Base-by-base conservation (phyloP, 1,140 invertebrate genomes). In the Drosophila equinoxialis region DNA sequence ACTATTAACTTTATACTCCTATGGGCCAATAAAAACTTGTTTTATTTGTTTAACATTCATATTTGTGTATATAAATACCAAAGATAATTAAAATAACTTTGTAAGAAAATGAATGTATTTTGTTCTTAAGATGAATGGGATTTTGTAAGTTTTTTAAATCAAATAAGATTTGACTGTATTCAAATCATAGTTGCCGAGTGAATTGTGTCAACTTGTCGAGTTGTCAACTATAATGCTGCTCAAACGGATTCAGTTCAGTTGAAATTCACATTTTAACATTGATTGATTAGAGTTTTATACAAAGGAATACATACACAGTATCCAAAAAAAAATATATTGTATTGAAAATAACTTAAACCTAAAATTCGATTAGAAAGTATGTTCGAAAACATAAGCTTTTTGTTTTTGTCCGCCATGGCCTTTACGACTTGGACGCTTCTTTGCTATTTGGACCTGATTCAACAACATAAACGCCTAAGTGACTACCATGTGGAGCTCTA, bases 331-430 rank as follows among this genome's bases (percentile, higher is more conserved):
- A 2, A 7, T 6, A 2, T 58, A 26, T 17, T 8, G 14, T 48
- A 17, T 48, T 13, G 37, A 23, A 23, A 71, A 68, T 63, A 70
- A 67, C 71, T 58, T 13, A 39, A 13, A 39, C 37, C 11, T 4
- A 39, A 39, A 39, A 39, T 39, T 39, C 37, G 1, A 41, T 7
- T 26, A 11, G 37, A 41, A 59, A 80, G 45, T 60, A 87, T 87
- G 83, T 80, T 87, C 65, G 67, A 89, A 51, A 71, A 41, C 77
- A 80, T 89, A 60, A 89, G 73, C 80, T 68, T 77, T 61, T 45
- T 75, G 23, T 86, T 87, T 45, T 64, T 87, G 14, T 48, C 51
- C 23, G 72, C 76, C 17, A 57, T 87, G 63, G 83, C 79, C 14
- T 66, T 87, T 14, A 59, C 69, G 1, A 65, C 83, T 23, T 87